A percentile compares a stretch with the other conserved stretches of the same genome.
phyloP scores from a whole-genome alignment of 2,797 vertebrate species.

The Sebastes vulpes region DNA sequence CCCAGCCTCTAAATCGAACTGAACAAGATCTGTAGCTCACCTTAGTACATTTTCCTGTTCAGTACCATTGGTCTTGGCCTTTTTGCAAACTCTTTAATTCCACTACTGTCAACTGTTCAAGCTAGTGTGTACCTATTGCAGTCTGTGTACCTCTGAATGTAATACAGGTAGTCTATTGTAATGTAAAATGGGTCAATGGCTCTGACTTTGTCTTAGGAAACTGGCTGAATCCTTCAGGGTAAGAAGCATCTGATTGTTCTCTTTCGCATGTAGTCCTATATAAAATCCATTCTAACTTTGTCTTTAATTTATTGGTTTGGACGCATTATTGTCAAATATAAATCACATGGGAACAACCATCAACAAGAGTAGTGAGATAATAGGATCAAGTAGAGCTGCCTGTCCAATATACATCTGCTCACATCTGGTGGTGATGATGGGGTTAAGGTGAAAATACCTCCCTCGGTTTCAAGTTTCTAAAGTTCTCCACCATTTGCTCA shows the following conservation, averaged over 20 bases:
- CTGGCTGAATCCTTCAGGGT: not conserved
- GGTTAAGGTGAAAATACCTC: not conserved
- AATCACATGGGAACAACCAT: not conserved
- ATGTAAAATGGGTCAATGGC: not conserved
- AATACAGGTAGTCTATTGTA: not conserved
- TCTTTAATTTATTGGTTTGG: not conserved
- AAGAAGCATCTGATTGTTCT: not conserved
- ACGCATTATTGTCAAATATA: not conserved
- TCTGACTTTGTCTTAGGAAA: not conserved
- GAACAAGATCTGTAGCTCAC: not conserved
- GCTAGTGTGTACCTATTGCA: not conserved
- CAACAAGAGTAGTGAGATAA: not conserved
- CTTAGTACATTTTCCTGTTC: not conserved
- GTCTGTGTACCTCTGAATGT: not conserved
- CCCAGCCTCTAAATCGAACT: not conserved
- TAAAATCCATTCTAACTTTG: not conserved
- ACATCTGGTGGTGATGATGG: not conserved
- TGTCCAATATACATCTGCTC: not conserved
- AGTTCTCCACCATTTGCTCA: not conserved
- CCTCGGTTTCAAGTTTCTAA: not conserved
- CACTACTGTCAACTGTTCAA: not conserved
- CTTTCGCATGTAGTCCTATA: not conserved
- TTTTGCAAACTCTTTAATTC: not conserved
- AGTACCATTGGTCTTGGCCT: not conserved
- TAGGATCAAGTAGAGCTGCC: not conserved